Evolutionary conservation across 2,113 vertebrate species (phyloP).

Genomic region (Atlantisia rogersi): DNA sequence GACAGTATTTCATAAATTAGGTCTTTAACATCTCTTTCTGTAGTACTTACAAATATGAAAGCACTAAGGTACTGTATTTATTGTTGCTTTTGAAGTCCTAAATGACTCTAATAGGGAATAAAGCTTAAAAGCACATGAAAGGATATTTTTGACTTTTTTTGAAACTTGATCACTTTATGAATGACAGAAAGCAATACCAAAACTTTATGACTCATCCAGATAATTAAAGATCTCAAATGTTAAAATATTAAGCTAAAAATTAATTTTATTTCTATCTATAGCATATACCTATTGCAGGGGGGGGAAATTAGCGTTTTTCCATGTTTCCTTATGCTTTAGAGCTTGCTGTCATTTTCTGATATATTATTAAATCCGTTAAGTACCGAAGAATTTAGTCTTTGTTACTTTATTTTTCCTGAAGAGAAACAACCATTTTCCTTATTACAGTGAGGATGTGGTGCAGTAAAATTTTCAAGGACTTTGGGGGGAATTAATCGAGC

Average conservation of each 20-base stretch:
- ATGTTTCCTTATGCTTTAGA: background rate
- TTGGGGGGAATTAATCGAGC: background rate
- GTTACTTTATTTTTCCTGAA: background rate
- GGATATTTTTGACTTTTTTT: background rate
- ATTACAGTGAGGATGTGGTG: background rate
- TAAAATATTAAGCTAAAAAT: background rate
- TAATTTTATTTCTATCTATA: background rate
- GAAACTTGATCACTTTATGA: background rate
- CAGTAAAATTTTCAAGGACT: constrained; percentile 1
- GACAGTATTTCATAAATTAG: background rate
- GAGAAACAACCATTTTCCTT: background rate
- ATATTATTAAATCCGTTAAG: background rate
- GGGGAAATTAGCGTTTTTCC: background rate
- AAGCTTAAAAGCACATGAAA: background rate
- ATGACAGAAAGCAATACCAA: background rate
- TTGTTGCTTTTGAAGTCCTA: background rate
- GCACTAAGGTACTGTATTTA: background rate
- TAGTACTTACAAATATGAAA: background rate
- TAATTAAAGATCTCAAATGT: background rate
- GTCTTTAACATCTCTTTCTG: background rate
- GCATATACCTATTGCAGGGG: background rate
- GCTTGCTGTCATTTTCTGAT: background rate
- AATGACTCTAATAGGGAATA: background rate
- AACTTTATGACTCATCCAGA: background rate
- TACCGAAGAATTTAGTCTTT: background rate